Evolutionary conservation across 1,140 invertebrate genomes (phyloP).

Genomic region (Bombus sibiricus): DNA sequence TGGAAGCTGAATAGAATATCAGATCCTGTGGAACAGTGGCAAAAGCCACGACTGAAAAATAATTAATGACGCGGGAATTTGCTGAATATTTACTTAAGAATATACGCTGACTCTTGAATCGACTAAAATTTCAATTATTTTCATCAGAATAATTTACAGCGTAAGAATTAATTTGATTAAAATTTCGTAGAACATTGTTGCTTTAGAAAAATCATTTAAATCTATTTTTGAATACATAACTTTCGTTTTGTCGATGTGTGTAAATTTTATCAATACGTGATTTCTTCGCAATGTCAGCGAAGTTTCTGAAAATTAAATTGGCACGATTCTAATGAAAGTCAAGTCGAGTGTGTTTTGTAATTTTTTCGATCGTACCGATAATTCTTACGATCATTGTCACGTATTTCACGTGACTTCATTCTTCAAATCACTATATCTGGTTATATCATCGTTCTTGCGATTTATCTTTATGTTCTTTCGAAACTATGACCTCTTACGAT

Average conservation of each 20-base stretch:
- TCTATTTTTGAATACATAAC: no score
- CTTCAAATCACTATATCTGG: background rate
- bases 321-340: no score
- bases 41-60: background rate
- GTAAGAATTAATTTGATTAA: background rate
- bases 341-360: background rate
- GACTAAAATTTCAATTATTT: background rate
- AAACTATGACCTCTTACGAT: slow-evolving; percentile 12
- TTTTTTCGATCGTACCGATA: background rate
- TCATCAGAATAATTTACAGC: background rate
- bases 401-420: background rate
- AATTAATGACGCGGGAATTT: background rate
- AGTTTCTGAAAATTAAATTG: no score
- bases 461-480: background rate
- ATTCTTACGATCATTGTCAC: background rate
- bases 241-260: no score
- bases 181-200: background rate
- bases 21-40: background rate
- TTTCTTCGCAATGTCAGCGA: no score
- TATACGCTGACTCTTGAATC: no score
- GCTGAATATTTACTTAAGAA: background rate
- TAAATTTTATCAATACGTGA: no score
- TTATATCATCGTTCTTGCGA: background rate
- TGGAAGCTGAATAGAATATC: slow-evolving; percentile 9
- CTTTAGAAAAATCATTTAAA: background rate